phyloP scores from a whole-genome alignment of 2,888 invertebrate species.

The Euplagia quadripunctaria region DNA sequence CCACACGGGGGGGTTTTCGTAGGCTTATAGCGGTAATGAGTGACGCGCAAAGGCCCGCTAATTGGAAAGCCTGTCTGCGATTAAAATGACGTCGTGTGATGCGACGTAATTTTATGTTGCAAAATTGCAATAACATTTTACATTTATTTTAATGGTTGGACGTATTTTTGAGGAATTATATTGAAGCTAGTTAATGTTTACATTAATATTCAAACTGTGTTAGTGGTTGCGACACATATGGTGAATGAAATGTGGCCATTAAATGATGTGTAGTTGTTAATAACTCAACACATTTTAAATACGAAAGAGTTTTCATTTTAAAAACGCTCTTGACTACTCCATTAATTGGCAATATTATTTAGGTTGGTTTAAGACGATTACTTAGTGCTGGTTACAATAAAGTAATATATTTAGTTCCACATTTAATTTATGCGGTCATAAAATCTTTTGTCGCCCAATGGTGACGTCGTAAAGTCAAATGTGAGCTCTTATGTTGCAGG shows the following conservation, averaged over 20 bases:
- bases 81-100: slow-evolving; percentile 54
- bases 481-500: slow-evolving; percentile 24
- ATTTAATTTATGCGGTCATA: slow-evolving; percentile 64
- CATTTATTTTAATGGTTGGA: slow-evolving; percentile 50
- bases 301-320: too few species aligned
- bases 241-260: neutral
- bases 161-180: slow-evolving; percentile 37
- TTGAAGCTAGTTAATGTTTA: slow-evolving; percentile 34
- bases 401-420: slow-evolving; percentile 43
- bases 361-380: too few species aligned
- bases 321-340: too few species aligned
- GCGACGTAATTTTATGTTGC: slow-evolving; percentile 44
- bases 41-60: slow-evolving; percentile 51
- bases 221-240: neutral
- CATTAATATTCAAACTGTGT: slow-evolving; percentile 23
- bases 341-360: too few species aligned
- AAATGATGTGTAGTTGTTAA: too few species aligned
- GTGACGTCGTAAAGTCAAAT: slow-evolving; percentile 54
- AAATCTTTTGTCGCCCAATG: slow-evolving; percentile 63
- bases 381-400: slow-evolving; percentile 26
- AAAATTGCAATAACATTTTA: slow-evolving; percentile 36
- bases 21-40: slow-evolving; percentile 55
- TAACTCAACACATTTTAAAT: too few species aligned
- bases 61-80: slow-evolving; percentile 57
- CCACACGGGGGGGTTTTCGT: slow-evolving; percentile 48